These are phyloP conservation scores for Cairina moschata DNA, from an alignment of 2,113 vertebrate genomes.

Conservation along the genomic window DNA sequence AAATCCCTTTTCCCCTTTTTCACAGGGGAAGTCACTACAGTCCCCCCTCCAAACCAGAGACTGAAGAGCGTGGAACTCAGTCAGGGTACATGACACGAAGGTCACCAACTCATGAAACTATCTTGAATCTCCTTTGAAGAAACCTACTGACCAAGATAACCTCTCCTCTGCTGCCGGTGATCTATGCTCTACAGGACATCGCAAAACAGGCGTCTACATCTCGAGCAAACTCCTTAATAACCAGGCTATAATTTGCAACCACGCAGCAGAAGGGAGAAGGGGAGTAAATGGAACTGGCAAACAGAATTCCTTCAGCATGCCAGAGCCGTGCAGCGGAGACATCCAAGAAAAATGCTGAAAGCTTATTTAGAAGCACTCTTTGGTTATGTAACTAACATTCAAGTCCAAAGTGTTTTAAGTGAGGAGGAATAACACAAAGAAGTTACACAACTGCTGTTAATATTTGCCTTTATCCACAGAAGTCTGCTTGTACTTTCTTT, in stretches of 20 bases:
- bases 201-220: not conserved
- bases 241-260: not conserved
- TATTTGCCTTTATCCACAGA: not conserved
- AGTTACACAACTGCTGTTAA: not conserved
- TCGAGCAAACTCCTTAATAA: not conserved
- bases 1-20: not conserved
- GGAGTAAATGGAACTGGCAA: not conserved
- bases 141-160: not conserved
- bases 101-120: not conserved
- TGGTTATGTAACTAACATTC: not conserved
- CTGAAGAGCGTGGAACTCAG: not conserved
- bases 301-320: not conserved
- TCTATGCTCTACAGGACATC: rapidly evolving
- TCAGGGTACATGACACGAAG: not conserved
- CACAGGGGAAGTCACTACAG: not conserved
- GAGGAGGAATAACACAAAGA: not conserved
- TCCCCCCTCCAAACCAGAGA: not conserved
- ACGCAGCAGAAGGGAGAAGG: not conserved
- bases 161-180: not conserved
- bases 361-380: not conserved
- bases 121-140: not conserved
- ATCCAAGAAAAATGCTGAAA: not conserved
- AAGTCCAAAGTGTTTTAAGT: not conserved
- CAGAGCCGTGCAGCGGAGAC: not conserved
- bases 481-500: not conserved